Evolutionary conservation across 1,140 invertebrate species (phyloP).

Genomic region (Drosophila parvula): DNA sequence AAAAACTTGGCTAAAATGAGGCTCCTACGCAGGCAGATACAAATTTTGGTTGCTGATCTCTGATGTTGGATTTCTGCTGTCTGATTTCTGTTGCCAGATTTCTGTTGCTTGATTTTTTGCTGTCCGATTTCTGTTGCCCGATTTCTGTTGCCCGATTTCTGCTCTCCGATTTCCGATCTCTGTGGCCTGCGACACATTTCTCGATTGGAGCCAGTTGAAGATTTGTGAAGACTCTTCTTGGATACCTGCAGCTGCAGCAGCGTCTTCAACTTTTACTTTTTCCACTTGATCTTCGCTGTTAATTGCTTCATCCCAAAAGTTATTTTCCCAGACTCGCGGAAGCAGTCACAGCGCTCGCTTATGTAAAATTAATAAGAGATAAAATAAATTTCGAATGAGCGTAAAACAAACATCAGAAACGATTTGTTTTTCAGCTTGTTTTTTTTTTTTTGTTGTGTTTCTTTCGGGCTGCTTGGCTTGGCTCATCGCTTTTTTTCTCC

Average conservation of each 20-base stretch:
- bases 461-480: neutral
- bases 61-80: neutral
- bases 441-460: constrained; percentile 7
- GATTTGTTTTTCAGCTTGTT: constrained; percentile 31
- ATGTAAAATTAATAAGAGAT: constrained; percentile 76
- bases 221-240: constrained; percentile 3
- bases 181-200: constrained; percentile 30
- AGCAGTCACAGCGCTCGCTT: constrained; percentile 44
- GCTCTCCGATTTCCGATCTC: constrained; percentile 1
- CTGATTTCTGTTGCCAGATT: neutral
- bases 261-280: constrained; percentile 63
- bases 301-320: constrained; percentile 44
- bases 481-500: constrained; percentile 5
- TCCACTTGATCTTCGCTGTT: constrained; percentile 33
- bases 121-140: neutral
- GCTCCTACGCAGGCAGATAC: constrained; percentile 32
- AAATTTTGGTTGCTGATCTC: neutral
- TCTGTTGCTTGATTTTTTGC: neutral
- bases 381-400: constrained; percentile 70
- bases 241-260: constrained; percentile 50
- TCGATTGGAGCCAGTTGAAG: constrained; percentile 13
- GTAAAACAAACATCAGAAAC: constrained; percentile 65
- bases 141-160: neutral
- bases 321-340: constrained; percentile 57
- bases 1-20: constrained; percentile 1